These are phyloP conservation scores for Lagopus leucura DNA, from an alignment of 2,113 vertebrate genomes.

Conservation along the genomic window DNA sequence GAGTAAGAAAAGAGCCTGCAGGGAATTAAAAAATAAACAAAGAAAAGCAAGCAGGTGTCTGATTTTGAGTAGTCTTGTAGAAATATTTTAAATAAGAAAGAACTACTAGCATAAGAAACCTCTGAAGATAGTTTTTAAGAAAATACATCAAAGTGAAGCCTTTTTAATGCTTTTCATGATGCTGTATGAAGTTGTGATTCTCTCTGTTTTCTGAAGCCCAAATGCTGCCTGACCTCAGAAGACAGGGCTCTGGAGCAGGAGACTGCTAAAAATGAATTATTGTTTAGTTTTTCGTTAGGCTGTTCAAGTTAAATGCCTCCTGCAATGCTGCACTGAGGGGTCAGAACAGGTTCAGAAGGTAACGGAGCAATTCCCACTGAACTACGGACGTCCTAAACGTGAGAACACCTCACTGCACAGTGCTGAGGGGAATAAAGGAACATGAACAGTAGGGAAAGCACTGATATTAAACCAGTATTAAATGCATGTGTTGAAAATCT, in stretches of 20 bases:
- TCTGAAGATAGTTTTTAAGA: background rate
- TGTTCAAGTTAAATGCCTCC: background rate
- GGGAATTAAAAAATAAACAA: background rate
- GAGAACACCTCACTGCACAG: background rate
- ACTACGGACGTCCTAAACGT: background rate
- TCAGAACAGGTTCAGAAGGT: background rate
- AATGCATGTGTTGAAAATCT: background rate
- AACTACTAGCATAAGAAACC: background rate
- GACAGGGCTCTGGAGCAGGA: background rate
- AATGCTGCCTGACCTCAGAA: background rate
- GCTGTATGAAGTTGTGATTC: background rate
- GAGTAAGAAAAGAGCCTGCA: background rate
- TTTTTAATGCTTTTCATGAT: background rate
- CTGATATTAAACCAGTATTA: background rate
- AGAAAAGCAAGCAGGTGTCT: background rate
- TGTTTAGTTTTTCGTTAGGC: background rate
- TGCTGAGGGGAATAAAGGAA: background rate
- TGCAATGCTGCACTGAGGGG: background rate
- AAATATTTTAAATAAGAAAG: background rate
- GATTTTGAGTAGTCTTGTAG: background rate
- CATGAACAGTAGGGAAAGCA: background rate
- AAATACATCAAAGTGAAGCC: background rate
- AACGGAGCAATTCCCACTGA: background rate
- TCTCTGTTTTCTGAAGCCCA: background rate
- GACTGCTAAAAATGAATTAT: background rate